phyloP scores from a whole-genome alignment of 2,797 vertebrate species.

The Epinephelus coioides region DNA sequence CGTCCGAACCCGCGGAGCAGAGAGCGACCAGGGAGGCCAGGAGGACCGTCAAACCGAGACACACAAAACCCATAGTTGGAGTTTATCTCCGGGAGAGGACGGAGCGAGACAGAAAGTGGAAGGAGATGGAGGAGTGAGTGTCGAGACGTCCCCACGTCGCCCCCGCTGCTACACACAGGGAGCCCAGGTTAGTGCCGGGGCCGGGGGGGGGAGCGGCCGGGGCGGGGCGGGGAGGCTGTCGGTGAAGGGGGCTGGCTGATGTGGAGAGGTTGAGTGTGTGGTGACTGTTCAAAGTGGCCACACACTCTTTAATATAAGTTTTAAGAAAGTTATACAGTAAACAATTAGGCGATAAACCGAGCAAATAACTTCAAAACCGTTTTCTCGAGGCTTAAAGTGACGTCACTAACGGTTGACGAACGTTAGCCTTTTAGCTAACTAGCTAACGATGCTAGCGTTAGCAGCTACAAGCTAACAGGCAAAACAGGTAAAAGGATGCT shows the following conservation, averaged over 20 bases:
- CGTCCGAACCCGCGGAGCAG: conserved; percentile 78
- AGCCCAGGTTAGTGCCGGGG: conserved; percentile 12
- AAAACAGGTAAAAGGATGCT: not conserved
- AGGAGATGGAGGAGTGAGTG: conserved; percentile 23
- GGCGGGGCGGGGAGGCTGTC: conserved; percentile 17
- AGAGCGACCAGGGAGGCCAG: conserved; percentile 40
- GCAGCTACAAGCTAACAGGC: not conserved
- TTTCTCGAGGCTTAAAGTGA: not conserved
- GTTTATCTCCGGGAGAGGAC: conserved; percentile 1
- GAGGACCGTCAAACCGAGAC: conserved; percentile 14
- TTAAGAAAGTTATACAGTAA: not conserved
- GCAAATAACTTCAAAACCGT: fast-evolving
- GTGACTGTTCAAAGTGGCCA: not conserved
- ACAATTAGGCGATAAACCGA: too few relatives aligned
- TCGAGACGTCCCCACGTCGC: conserved; percentile 41
- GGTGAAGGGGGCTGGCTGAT: not conserved
- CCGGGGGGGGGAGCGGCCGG: not conserved
- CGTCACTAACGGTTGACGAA: not conserved
- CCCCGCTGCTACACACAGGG: conserved; percentile 42
- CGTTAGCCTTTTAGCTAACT: not conserved
- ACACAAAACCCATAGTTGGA: conserved; percentile 4
- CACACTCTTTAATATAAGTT: not conserved
- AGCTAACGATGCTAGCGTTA: not conserved
- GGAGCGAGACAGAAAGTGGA: not conserved
- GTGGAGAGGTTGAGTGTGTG: not conserved